These are phyloP conservation scores for Spheniscus humboldti DNA, from an alignment of 2,797 vertebrate species.

Conservation along the genomic window DNA sequence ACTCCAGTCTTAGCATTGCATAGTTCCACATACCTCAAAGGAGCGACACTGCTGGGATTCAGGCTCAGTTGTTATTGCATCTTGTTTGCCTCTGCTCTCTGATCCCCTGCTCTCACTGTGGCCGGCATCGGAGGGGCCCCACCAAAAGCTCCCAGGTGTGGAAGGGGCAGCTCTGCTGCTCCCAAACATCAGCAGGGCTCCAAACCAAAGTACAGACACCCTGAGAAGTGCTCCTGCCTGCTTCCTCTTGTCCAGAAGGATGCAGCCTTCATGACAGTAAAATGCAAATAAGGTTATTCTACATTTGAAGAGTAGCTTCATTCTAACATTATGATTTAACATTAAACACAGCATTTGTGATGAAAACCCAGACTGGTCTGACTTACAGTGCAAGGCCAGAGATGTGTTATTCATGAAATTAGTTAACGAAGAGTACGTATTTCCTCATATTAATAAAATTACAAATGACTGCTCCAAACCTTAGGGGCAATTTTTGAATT, in stretches of 20 bases:
- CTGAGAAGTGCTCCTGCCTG: background rate
- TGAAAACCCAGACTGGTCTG: background rate
- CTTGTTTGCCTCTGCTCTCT: background rate
- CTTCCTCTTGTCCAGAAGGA: background rate
- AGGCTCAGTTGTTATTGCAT: background rate
- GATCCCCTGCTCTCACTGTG: background rate
- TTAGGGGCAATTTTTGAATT: background rate
- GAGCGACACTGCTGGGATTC: background rate
- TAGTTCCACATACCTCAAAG: background rate
- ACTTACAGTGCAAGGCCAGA: background rate
- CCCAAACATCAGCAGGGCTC: background rate
- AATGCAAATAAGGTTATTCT: background rate
- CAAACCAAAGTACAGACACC: background rate
- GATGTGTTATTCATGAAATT: background rate
- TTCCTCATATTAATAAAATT: background rate
- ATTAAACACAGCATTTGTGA: background rate
- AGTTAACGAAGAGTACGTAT: background rate
- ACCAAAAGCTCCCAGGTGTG: too few relatives aligned
- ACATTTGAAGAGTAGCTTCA: background rate
- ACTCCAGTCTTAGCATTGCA: too few relatives aligned
- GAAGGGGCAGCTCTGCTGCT: background rate
- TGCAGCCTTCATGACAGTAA: background rate
- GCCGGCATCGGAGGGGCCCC: background rate
- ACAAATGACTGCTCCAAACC: background rate
- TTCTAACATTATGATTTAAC: rapidly evolving